Base-by-base conservation (phyloP, 1,140 invertebrate genomes). In the Drosophila sulfurigaster region DNA sequence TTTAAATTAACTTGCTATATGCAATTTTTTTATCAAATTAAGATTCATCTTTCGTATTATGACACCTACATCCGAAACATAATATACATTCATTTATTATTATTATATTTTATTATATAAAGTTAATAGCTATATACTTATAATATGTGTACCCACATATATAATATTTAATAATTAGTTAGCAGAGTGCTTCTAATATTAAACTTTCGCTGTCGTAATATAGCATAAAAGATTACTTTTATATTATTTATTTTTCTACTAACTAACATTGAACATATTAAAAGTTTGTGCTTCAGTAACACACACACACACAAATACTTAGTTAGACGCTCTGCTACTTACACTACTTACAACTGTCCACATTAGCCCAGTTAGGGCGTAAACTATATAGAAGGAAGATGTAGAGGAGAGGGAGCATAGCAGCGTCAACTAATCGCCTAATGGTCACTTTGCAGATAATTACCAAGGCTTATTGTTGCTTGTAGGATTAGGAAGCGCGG, bases 381-480 rank as follows among this genome's bases (percentile, higher is more conserved):
- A 45, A 43, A 46, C 41, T 49, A 25, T 38, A 49, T 49, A 25
- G 30, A 49, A 20, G 16, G 28, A 43, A 35, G 51, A 73, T 25
- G 20, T 3, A 25, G 20, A 25, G 20, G 20, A 46, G 16, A 60
- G 46, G 72, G 56, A 78, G 35, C 82, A 48, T 62, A 67, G 65
- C 71, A 82, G 72, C 68, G 70, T 77, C 85, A 89, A 79, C 85
- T 89, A 90, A 89, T 89, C 85, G 81, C 79, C 87, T 90, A 89
- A 90, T 89, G 85, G 85, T 89, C 85, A 90, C 86, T 89, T 89
- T 90, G 86, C 85, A 89, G 85, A 91, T 89, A 89, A 89, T 89
- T 89, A 89, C 86, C 86, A 89, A 63, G 86, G 85, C 85, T 89
- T 89, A 89, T 79, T 79, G 86, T 87, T 89, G 75, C 81, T 89